These are phyloP conservation scores for Stomatorhinus ivindoensis DNA, from an alignment of 2,113 vertebrate species.

Conservation along the genomic window DNA sequence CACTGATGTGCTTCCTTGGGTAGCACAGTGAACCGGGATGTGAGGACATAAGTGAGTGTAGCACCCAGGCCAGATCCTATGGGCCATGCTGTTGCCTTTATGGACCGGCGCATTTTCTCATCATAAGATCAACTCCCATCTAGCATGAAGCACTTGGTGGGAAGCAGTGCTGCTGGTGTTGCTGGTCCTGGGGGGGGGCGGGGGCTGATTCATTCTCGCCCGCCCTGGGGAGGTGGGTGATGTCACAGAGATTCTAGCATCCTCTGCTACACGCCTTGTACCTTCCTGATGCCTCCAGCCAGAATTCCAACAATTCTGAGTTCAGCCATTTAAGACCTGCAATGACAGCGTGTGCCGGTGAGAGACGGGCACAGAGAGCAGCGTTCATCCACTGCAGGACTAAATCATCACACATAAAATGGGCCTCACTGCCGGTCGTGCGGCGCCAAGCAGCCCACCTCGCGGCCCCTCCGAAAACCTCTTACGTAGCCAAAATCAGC, in stretches of 20 bases:
- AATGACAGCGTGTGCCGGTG: neutral
- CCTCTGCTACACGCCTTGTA: neutral
- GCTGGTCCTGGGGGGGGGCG: neutral
- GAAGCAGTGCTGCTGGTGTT: neutral
- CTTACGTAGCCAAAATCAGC: conserved; percentile 2
- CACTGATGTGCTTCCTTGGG: neutral
- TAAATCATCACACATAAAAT: neutral
- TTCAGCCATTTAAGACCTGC: neutral
- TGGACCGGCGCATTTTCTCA: neutral
- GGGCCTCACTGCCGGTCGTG: neutral
- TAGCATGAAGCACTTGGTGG: neutral
- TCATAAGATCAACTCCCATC: conserved; percentile 1
- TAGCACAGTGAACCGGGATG: neutral
- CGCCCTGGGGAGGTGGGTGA: neutral
- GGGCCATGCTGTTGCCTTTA: conserved; percentile 26
- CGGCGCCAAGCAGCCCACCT: neutral
- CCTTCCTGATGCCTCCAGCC: neutral
- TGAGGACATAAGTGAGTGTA: neutral
- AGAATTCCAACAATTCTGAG: neutral
- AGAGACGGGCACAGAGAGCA: neutral
- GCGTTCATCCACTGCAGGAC: neutral
- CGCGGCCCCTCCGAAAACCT: neutral
- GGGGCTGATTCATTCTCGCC: neutral
- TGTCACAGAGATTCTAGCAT: neutral
- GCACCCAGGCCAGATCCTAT: neutral